Evolutionary conservation across 1,140 invertebrate genomes (phyloP).

Genomic region (Chymomyza costata): DNA sequence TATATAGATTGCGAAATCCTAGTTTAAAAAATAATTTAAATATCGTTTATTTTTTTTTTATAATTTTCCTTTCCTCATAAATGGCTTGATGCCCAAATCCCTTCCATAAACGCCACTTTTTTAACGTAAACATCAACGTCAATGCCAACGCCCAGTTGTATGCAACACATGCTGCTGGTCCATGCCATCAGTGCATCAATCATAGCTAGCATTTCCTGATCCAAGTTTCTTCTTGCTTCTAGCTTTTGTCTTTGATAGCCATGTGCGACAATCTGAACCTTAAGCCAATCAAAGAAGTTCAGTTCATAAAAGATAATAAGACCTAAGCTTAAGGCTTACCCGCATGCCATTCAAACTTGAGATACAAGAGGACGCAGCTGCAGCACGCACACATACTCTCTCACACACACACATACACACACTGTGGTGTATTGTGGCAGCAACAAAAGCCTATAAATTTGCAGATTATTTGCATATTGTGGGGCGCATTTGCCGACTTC

Average conservation of each 20-base stretch:
- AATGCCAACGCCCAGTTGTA: too few relatives aligned
- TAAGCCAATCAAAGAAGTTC: conserved; percentile 53
- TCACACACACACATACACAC: conserved; percentile 11
- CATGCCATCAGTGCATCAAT: conserved; percentile 56
- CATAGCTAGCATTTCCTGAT: too few relatives aligned
- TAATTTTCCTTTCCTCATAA: too few relatives aligned
- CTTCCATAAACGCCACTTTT: too few relatives aligned
- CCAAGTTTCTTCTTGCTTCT: too few relatives aligned
- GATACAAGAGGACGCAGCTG: conserved; percentile 22
- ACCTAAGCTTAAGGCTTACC: conserved; percentile 55
- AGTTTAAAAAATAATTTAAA: too few relatives aligned
- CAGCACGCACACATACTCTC: conserved; percentile 9
- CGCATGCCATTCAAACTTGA: conserved; percentile 57
- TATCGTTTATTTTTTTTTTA: too few relatives aligned
- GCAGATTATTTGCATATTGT: conserved; percentile 71
- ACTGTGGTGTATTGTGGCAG: conserved; percentile 22
- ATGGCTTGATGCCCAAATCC: too few relatives aligned
- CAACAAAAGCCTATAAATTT: conserved; percentile 68
- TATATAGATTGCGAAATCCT: too few relatives aligned
- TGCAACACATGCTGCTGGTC: too few relatives aligned
- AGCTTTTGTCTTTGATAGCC: too few relatives aligned
- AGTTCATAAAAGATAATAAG: conserved; percentile 73
- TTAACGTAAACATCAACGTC: too few relatives aligned
- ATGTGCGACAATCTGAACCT: conserved; percentile 27
- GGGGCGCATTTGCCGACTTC: conserved; percentile 13